Conservation (phyloP, 2,888 invertebrate species). For the Eupeodes latifasciatus region DNA sequence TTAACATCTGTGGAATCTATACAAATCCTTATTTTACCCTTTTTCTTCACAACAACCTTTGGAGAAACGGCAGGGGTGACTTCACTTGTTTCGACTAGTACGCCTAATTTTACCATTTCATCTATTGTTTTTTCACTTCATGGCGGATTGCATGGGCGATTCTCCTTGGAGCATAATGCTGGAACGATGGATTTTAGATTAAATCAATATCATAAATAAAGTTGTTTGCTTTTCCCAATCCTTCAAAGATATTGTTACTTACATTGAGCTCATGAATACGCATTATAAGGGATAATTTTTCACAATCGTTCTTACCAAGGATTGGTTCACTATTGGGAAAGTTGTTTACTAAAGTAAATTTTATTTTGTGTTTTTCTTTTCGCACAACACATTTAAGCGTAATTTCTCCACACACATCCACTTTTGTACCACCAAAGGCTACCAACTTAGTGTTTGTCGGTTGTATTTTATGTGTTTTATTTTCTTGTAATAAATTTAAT, state of each 20-base stretch:
- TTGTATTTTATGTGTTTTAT: background rate
- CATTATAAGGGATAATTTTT: background rate
- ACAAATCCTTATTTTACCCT: conserved; percentile 26
- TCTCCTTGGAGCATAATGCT: too few relatives aligned
- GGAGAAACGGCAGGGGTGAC: background rate
- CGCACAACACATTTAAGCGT: background rate
- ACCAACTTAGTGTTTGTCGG: background rate
- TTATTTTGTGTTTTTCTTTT: background rate
- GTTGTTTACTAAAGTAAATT: background rate
- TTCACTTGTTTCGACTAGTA: too few relatives aligned
- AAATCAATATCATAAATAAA: background rate
- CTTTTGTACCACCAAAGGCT: too few relatives aligned
- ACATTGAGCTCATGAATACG: background rate
- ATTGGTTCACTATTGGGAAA: too few relatives aligned
- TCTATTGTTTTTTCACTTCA: too few relatives aligned
- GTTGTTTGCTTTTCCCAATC: background rate
- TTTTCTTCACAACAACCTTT: conserved; percentile 34
- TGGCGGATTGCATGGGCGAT: too few relatives aligned
- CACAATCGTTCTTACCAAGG: too few relatives aligned
- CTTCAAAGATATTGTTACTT: background rate
- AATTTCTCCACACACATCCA: too few relatives aligned
- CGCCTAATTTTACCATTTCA: too few relatives aligned
- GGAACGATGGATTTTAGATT: too few relatives aligned
- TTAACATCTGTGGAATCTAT: conserved; percentile 30
- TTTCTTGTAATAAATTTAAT: too few relatives aligned